Base-by-base conservation (phyloP, 2,888 invertebrate genomes). In the Heliconius ethilla region DNA sequence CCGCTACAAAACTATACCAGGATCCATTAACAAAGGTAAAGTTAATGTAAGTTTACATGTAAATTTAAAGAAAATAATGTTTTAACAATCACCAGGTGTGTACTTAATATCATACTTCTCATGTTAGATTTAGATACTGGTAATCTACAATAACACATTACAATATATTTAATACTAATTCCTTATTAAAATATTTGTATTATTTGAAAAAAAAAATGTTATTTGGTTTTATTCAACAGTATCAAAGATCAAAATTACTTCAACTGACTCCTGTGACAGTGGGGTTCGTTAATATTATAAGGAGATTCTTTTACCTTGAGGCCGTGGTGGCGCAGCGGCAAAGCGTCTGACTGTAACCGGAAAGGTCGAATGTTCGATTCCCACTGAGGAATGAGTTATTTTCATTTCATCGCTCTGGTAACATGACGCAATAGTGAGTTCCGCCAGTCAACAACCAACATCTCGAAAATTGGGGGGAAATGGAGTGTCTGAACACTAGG, bases 1-100 rank as follows among this genome's bases (percentile, higher is more conserved):
- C 91, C 90, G 89, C 93, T 94, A 94, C 92, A 94, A 94, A 94
- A 94, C 91, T 93, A 94, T 93, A 92, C 88, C 90, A 88, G 90
- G 88, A 87, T 91, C 87, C 88, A 84, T 86, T 90, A 40, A 89
- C 85, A 90, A 89, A 87, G 88, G 86, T 91, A 90, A 90, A 87
- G 88, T 89, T 89, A 79, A 86, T 82, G 86, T 85, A 86, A 84
- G 84, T 84, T 70, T 55, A 83, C 85, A 86, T 85, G 81, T 84
- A 80, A 80, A 82, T 79, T 79, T 83, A 83, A 82, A 85, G 86
- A 86, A 87, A 77, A 73, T 72, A 76, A 66, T 72, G 22, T 40
- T 86, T 82, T 84, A 82, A 86, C 83, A 83, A 85, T 78, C 75
- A 74, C 55, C 62, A 5, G 45, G 29, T 33, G 45, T 72, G 22